These are phyloP conservation scores for Nemotelus pantherinus DNA, from an alignment of 2,888 invertebrate species.

Conservation along the genomic window DNA sequence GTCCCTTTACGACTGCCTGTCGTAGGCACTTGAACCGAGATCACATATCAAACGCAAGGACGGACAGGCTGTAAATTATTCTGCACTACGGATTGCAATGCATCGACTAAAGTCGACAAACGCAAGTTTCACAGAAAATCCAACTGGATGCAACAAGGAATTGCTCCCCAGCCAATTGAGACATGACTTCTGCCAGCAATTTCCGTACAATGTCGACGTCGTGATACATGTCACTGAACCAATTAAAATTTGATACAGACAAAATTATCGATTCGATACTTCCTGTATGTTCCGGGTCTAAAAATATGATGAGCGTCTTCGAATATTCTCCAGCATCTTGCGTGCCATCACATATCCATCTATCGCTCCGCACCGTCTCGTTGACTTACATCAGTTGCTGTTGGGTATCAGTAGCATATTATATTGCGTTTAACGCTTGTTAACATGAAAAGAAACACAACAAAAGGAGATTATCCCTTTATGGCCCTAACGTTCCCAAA, in stretches of 20 bases:
- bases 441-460: slow-evolving; percentile 42
- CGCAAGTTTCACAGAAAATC: slow-evolving; percentile 11
- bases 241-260: slow-evolving; percentile 34
- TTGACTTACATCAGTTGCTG: neutral
- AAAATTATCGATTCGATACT: slow-evolving; percentile 16
- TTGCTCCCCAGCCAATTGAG: slow-evolving; percentile 29
- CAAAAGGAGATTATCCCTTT: slow-evolving; percentile 41
- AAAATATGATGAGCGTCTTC: neutral
- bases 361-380: no score
- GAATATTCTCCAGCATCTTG: no score
- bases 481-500: slow-evolving; percentile 42
- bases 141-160: neutral
- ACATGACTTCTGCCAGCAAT: slow-evolving; percentile 28
- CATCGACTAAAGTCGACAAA: slow-evolving; percentile 14
- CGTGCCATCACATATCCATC: no score
- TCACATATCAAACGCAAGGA: slow-evolving; percentile 37
- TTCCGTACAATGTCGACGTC: neutral
- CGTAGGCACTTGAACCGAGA: slow-evolving; percentile 1
- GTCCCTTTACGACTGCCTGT: slow-evolving; percentile 22
- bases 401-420: slow-evolving; percentile 28
- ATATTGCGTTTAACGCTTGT: slow-evolving; percentile 38
- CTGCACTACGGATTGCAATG: neutral
- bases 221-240: neutral
- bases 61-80: slow-evolving; percentile 42
- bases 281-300: slow-evolving; percentile 7